Evolutionary conservation across 2,888 invertebrate species (phyloP), one percentile per base, ranked within the genome.

Genomic region (Eupithecia vulgata): DNA sequence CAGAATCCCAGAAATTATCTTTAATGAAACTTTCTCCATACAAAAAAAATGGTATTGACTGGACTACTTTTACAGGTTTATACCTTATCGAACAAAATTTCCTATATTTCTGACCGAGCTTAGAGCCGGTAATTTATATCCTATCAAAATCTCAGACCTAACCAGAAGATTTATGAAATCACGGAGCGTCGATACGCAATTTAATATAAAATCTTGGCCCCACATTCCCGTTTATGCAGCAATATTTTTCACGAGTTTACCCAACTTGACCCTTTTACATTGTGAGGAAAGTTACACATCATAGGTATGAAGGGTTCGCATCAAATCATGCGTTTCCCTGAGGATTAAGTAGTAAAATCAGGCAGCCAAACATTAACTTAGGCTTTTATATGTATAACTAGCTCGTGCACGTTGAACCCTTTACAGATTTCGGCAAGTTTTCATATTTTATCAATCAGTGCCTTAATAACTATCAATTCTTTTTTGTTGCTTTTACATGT

Each of bases 331-430:
- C 52, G 30, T 61, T 21, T 68, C 71, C 69, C 52, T 61, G 42
- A 71, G 71, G 74, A 74, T 74, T 69, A 68, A 52, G 68, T 71
- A 74, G 68, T 74, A 71, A 74, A 74, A 74, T 71, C 71, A 65
- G 67, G 68, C 59, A 68, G 70, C 66, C 66, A 65, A 45, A 45
- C 62, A 62, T 69, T 40, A 69, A 10, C 17, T 65, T 13, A 35
- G 15, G 57, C n/a, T 48, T 64, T 37, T 21, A 37, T 5, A 10
- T 61, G 15, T 34, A 34, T 17, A 15, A 59, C 21, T 30, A 25
- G 13, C 30, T 30, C 30, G 6, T 25, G 34, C 34, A 34, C 0
- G 61, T 17, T 15, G 15, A 61, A 61, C 8, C 2, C 5, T 61
- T 61, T 8, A 5, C 17, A 25, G 57, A 25, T 21, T 52, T n/a